A percentile compares a stretch with the other conserved stretches of the same genome.
Conservation (phyloP, 1,140 invertebrate species). For the Lepidurus packardi region DNA sequence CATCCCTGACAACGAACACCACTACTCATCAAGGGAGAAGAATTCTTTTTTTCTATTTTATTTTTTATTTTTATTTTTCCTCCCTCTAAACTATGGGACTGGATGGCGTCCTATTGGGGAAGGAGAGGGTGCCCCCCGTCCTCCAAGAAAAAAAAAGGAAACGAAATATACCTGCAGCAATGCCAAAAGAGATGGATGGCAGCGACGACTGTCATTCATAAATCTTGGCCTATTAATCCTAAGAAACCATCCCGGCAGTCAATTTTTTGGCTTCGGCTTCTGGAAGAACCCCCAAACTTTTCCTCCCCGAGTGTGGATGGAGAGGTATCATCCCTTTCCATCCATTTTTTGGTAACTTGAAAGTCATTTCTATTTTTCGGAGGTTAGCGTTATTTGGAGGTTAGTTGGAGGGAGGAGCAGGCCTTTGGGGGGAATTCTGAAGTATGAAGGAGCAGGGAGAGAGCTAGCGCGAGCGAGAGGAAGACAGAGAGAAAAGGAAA, state of each 20-base stretch:
- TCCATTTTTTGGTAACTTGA: background rate
- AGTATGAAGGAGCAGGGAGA: too few relatives aligned
- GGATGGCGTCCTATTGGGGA: background rate
- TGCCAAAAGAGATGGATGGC: conserved; percentile 9
- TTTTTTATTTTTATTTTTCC: background rate
- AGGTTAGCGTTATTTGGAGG: too few relatives aligned
- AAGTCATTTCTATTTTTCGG: background rate
- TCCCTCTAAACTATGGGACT: background rate
- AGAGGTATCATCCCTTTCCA: background rate
- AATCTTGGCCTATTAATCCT: conserved; percentile 5
- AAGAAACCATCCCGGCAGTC: background rate
- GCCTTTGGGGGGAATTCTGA: too few relatives aligned
- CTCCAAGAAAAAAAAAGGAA: background rate
- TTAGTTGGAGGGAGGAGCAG: background rate
- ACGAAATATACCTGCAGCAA: background rate
- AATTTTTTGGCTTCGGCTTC: background rate
- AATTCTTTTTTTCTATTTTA: background rate
- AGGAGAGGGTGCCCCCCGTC: background rate
- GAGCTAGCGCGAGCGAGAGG: too few relatives aligned
- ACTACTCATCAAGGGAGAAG: background rate
- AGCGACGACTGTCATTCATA: conserved; percentile 5
- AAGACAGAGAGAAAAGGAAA: too few relatives aligned
- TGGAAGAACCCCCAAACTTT: background rate
- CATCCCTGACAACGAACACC: conserved; percentile 9
- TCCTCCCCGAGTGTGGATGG: background rate